phyloP scores from a whole-genome alignment of 2,888 invertebrate genomes.

The Leptinotarsa haldemani region DNA sequence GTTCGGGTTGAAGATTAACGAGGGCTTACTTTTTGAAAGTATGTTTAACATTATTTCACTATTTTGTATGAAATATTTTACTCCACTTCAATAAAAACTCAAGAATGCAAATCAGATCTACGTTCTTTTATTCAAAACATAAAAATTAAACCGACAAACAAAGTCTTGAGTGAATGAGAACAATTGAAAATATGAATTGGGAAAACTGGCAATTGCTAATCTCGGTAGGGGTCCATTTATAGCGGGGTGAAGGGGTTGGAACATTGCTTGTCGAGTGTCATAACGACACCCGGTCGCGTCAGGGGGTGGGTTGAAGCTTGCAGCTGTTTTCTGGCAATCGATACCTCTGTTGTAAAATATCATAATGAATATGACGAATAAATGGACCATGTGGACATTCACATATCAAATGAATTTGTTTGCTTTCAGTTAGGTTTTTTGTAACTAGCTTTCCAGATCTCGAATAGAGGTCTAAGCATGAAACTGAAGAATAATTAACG shows the following conservation, averaged over 20 bases:
- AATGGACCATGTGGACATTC: slow-evolving; percentile 4
- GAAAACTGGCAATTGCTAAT: slow-evolving; percentile 56
- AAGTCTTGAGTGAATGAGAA: slow-evolving; percentile 51
- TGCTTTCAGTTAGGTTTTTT: background rate
- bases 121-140: slow-evolving; percentile 3
- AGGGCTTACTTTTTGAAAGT: too few relatives aligned
- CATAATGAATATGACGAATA: slow-evolving; percentile 11
- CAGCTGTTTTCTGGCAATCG: slow-evolving; percentile 55
- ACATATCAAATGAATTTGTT: background rate
- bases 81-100: background rate
- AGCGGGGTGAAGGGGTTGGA: slow-evolving; percentile 55
- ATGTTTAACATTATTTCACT: too few relatives aligned
- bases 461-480: too few relatives aligned
- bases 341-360: slow-evolving; percentile 44
- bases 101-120: background rate
- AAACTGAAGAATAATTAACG: too few relatives aligned
- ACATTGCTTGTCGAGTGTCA: slow-evolving; percentile 61
- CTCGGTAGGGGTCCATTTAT: slow-evolving; percentile 58
- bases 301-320: slow-evolving; percentile 56
- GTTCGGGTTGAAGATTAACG: too few relatives aligned
- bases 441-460: background rate
- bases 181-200: slow-evolving; percentile 56
- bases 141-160: slow-evolving; percentile 49
- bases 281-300: slow-evolving; percentile 62
- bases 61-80: too few relatives aligned